Evolutionary conservation across 2,797 vertebrate genomes (phyloP), one percentile per base, ranked within the genome.

Genomic region (Pipistrellus kuhlii): DNA sequence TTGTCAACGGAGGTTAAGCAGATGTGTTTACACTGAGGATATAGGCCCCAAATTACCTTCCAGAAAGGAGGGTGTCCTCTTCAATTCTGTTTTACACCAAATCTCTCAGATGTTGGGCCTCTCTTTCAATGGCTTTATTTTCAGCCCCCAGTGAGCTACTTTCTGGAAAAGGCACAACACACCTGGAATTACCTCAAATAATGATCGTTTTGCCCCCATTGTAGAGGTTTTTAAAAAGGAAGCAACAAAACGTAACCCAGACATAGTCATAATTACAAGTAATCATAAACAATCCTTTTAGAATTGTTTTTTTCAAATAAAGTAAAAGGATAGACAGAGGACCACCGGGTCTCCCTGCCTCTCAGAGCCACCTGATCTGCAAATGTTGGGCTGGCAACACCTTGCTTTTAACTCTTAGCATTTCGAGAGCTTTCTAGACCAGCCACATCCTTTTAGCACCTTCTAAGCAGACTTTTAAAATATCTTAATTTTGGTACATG

Each of bases 71-170:
- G 11, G 3, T 69, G 18, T 55, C 80, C 59, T 57, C 57, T 92
- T 71, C 83, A n/a, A 72, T 53, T 87, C 78, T 44, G 85, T 82
- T 95, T 95, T 72, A 64, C 59, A 51, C 8, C 17, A 93, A 82
- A 32, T 55, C 27, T 88, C 55, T 91, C 66, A 6, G 64, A 64
- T 44, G 6, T 77, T 92, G n/a, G 6, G 7, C 62, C 85, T 88
- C 72, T 57, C 20, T 84, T 88, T 81, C 55, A 69, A 6, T 69
- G 57, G 53, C 55, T 81, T 76, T 80, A 71, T 77, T 88, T 89
- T 73, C 72, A 91, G 44, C 12, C 17, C 46, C 8, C 48, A 23
- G 8, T 48, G 30, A 75, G 14, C 18, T 73, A 55, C 53, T 30
- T 88, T 77, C 75, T 83, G n/a, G 25, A 85, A 95, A 90, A 90